Evolutionary conservation across 2,888 invertebrate genomes (phyloP).

Genomic region (Nomada ferruginata): DNA sequence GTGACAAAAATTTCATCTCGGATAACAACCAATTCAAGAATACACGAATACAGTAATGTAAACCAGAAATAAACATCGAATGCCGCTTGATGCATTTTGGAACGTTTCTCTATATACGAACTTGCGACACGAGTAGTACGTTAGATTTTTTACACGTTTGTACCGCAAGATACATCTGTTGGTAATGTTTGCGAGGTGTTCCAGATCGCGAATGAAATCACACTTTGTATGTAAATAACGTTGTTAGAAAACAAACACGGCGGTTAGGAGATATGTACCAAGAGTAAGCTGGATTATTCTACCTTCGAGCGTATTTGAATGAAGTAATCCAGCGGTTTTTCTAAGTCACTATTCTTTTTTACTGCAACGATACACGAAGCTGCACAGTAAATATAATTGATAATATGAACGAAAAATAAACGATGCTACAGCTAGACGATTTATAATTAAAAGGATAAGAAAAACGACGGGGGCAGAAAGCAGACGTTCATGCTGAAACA

Average conservation of each 20-base stretch:
- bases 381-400: background rate
- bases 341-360: background rate
- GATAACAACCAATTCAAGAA: background rate
- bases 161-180: slow-evolving; percentile 12
- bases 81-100: background rate
- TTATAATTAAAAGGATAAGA: background rate
- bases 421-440: background rate
- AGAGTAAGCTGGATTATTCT: slow-evolving; percentile 19
- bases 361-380: background rate
- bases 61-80: background rate
- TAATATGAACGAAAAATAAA: no score
- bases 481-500: background rate
- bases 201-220: slow-evolving; percentile 28
- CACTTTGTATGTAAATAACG: slow-evolving; percentile 23
- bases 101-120: slow-evolving; percentile 3
- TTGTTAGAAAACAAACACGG: slow-evolving; percentile 5
- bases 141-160: background rate
- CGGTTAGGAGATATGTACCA: slow-evolving; percentile 5
- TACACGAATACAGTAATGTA: background rate
- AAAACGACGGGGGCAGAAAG: background rate
- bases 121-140: background rate
- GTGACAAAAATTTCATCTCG: background rate
- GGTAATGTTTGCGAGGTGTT: slow-evolving; percentile 9
- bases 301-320: background rate
- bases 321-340: background rate